Evolutionary conservation across 1,140 invertebrate genomes (phyloP), one percentile per base, ranked within the genome.

Genomic region (Zaprionus africanus): DNA sequence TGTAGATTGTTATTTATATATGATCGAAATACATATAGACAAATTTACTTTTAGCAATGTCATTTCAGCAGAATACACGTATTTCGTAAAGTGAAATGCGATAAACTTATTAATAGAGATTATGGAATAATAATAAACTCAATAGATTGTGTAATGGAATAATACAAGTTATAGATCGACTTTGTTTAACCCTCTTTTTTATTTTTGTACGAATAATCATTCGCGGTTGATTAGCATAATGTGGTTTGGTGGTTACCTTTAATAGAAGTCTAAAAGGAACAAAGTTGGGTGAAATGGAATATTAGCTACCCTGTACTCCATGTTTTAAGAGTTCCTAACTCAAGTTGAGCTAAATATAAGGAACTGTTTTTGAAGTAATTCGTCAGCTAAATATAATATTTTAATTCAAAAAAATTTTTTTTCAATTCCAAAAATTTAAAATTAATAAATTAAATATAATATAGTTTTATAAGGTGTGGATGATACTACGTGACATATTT

Each of bases 211-310:
- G 15, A 56, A 26, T 56, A 28, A 28, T 56, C 13, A 28, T 13
- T 13, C 26, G 7, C 22, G 11, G 7, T 34, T 76, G 49, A 76
- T 78, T 66, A 76, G 41, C 76, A 78, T 76, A 69, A 51, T 31
- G 38, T 61, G 28, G 61, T 26, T 28, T 66, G 17, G 22, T 17
- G 46, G 65, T 67, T 69, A 53, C 26, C 34, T 65, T 68, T 75
- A 22, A 38, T 62, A 34, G 59, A 46, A 75, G 41, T 24, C 61
- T 76, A 22, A n/a, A 17, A 17, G n/a, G 2, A 4, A 51, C 3
- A 5, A 51, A 24, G n/a, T 24, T 9, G 15, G 13, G 7, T 51
- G 12, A n/a, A 51, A 1, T 51, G 19, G 19, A 51, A 19, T 51
- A 24, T 22, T 12, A 1, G 1, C 7, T 51, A 51, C 17, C 46